Conservation (phyloP, 2,113 vertebrate genomes). For the Hypocryptadius cinnamomeus region DNA sequence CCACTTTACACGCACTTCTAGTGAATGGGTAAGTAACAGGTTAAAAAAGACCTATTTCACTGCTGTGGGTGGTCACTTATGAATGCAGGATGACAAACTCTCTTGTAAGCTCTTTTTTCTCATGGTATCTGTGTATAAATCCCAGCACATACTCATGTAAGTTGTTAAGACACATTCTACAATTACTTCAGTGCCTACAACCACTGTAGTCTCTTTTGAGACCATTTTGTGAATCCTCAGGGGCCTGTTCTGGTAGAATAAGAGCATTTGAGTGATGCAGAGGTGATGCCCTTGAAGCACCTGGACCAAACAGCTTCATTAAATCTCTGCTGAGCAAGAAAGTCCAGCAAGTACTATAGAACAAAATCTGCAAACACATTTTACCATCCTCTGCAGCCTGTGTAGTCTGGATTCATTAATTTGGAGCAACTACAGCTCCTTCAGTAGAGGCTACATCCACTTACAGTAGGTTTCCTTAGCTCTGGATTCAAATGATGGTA, state of each 20-base stretch:
- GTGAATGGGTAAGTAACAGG: slow-evolving; percentile 77
- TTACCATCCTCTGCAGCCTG: background rate
- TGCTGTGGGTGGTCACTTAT: background rate
- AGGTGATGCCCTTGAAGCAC: background rate
- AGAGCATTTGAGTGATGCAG: background rate
- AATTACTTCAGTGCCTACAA: background rate
- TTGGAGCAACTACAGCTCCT: background rate
- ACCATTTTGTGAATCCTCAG: background rate
- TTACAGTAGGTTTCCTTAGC: background rate
- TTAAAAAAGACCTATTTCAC: background rate
- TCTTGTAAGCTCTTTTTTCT: background rate
- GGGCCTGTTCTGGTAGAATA: background rate
- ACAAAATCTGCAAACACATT: background rate
- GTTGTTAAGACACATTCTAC: background rate
- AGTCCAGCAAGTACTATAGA: background rate
- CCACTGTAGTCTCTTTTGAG: background rate
- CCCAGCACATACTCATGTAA: background rate
- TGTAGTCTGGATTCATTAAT: background rate
- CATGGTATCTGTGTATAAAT: background rate
- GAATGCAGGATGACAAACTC: background rate
- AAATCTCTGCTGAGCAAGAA: background rate
- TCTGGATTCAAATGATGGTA: background rate
- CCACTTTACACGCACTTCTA: slow-evolving; percentile 80
- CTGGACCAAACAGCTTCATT: background rate
- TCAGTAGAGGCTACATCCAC: background rate